Evolutionary conservation across 2,113 vertebrate genomes (phyloP).

Genomic region (Lophotis ruficrista): DNA sequence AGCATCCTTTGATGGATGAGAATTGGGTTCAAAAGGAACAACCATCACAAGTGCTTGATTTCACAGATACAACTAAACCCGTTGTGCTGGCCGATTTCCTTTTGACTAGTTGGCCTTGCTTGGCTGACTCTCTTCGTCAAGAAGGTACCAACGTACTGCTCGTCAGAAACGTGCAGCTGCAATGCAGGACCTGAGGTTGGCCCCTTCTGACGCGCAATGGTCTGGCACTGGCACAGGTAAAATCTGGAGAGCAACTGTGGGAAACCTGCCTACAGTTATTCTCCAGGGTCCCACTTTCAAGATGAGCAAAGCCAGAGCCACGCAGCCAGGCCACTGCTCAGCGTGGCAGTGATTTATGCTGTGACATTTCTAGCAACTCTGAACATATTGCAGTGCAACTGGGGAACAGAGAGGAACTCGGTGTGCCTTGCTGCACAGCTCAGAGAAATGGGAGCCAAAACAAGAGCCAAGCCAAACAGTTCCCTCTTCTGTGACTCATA

Average conservation of each 20-base stretch:
- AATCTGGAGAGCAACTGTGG: fast-evolving
- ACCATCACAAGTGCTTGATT: neutral
- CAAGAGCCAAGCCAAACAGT: neutral
- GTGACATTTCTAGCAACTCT: neutral
- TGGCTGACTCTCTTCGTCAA: neutral
- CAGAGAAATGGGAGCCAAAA: fast-evolving
- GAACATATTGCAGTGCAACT: neutral
- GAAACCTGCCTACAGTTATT: neutral
- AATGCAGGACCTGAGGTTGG: neutral
- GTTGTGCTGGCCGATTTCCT: neutral
- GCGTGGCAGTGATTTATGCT: fast-evolving
- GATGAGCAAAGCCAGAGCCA: neutral
- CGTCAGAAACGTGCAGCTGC: neutral
- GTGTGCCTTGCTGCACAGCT: fast-evolving
- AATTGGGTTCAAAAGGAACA: neutral
- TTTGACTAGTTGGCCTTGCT: neutral
- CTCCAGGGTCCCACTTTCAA: neutral
- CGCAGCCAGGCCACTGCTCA: neutral
- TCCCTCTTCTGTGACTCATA: neutral
- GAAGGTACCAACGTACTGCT: neutral
- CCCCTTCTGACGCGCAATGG: fast-evolving
- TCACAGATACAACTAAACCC: neutral
- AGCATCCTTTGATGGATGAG: neutral
- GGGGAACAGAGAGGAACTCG: neutral
- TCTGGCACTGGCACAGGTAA: neutral